Percentiles rank a stretch among this genome's conserved stretches.
These are phyloP conservation scores for Passer montanus DNA, from an alignment of 2,113 vertebrate genomes.

Conservation along the genomic window DNA sequence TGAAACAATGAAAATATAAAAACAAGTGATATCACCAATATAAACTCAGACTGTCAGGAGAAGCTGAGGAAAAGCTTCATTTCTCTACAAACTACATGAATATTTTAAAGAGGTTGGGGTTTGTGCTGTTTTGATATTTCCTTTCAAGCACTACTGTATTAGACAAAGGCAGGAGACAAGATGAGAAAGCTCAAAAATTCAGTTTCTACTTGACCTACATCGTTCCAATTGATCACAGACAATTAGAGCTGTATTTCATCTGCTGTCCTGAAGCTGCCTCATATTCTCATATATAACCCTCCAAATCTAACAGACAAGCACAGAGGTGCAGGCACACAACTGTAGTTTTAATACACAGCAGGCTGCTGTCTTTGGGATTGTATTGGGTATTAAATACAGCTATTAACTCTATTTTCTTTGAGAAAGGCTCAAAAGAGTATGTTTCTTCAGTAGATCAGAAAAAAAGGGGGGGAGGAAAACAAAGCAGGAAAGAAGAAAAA, in stretches of 20 bases:
- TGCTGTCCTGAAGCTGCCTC: not conserved
- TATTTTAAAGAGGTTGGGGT: not conserved
- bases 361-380: not conserved
- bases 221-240: not conserved
- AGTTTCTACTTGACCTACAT: not conserved
- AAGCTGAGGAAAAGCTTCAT: not conserved
- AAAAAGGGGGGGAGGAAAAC: not conserved
- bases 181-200: not conserved
- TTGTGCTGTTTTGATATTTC: not conserved
- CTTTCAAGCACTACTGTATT: not conserved
- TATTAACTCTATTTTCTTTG: not conserved
- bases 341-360: not conserved
- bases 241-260: not conserved
- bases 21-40: not conserved
- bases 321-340: not conserved
- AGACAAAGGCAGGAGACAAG: not conserved
- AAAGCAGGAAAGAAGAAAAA: not conserved
- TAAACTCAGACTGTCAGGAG: not conserved
- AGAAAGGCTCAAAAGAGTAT: not conserved
- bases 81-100: not conserved
- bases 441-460: not conserved
- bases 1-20: not conserved
- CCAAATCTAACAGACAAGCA: not conserved
- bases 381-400: not conserved
- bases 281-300: not conserved